Evolutionary conservation across 2,797 vertebrate genomes (phyloP).

Genomic region (Sardinella longiceps): DNA sequence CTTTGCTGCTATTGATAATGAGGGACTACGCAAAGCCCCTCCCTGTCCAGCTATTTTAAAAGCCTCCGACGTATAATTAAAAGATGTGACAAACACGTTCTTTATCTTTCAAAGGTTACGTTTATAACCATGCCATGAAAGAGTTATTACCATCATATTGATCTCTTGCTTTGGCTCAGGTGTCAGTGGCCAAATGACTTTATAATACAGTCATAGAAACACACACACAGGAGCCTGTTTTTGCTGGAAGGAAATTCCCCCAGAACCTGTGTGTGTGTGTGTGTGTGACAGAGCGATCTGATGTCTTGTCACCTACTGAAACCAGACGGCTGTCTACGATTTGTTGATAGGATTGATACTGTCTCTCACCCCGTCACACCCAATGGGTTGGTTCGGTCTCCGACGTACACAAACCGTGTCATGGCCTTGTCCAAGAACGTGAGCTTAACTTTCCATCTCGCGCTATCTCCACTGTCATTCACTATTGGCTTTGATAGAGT

Average conservation of each 20-base stretch:
- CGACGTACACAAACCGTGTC: background rate
- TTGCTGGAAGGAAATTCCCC: background rate
- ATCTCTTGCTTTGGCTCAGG: background rate
- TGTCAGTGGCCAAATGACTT: background rate
- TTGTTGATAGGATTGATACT: background rate
- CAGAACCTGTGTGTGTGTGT: background rate
- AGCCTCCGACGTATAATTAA: background rate
- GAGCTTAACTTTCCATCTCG: background rate
- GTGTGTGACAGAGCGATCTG: background rate
- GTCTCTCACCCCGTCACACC: background rate
- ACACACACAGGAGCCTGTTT: background rate
- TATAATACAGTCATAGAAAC: background rate
- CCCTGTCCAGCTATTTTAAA: background rate
- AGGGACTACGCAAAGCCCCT: background rate
- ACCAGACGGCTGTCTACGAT: background rate
- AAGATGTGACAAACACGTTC: background rate
- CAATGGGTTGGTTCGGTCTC: background rate
- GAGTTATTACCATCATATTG: background rate
- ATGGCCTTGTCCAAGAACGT: background rate
- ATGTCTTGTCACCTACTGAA: conserved; percentile 8
- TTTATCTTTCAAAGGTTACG: conserved; percentile 6
- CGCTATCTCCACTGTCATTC: background rate
- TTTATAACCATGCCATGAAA: background rate
- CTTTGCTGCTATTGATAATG: background rate
- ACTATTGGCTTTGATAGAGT: background rate